phyloP scores from a whole-genome alignment of 2,797 vertebrate genomes.

The Melanotaenia trifasciata region DNA sequence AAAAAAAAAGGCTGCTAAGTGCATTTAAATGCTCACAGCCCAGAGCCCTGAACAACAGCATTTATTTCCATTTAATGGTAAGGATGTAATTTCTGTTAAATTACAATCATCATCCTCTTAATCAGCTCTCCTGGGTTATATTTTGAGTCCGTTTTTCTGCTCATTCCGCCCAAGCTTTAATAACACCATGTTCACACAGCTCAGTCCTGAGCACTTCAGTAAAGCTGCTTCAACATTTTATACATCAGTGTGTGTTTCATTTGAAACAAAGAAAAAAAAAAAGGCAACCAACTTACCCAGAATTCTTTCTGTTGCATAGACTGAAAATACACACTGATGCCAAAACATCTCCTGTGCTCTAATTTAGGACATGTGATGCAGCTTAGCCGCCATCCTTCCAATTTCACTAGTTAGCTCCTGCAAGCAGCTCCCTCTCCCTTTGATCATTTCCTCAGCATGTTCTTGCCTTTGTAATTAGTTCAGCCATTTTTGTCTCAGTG shows the following conservation, averaged over 20 bases:
- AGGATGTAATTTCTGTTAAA: not conserved
- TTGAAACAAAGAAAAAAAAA: not conserved
- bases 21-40: too few species aligned
- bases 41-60: too few species aligned
- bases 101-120: not conserved
- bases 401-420: not conserved
- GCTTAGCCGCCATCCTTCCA: not conserved
- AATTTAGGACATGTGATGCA: not conserved
- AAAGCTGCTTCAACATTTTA: not conserved
- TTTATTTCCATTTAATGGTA: too few species aligned
- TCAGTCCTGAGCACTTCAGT: not conserved
- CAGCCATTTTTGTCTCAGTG: slow-evolving; percentile 23
- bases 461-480: slow-evolving; percentile 43
- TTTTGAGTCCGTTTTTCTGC: not conserved
- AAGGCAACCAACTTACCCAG: not conserved
- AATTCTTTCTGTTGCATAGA: not conserved
- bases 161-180: not conserved
- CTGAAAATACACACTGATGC: not conserved
- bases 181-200: not conserved
- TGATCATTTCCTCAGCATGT: slow-evolving; percentile 31
- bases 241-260: not conserved
- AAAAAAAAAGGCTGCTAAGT: too few species aligned
- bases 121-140: not conserved
- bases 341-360: not conserved
- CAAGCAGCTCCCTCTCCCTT: slow-evolving; percentile 8